A percentile compares a stretch with the other conserved stretches of the same genome.
These are phyloP conservation scores for Pomatostomus ruficeps DNA, from an alignment of 2,113 vertebrate genomes.

Conservation along the genomic window DNA sequence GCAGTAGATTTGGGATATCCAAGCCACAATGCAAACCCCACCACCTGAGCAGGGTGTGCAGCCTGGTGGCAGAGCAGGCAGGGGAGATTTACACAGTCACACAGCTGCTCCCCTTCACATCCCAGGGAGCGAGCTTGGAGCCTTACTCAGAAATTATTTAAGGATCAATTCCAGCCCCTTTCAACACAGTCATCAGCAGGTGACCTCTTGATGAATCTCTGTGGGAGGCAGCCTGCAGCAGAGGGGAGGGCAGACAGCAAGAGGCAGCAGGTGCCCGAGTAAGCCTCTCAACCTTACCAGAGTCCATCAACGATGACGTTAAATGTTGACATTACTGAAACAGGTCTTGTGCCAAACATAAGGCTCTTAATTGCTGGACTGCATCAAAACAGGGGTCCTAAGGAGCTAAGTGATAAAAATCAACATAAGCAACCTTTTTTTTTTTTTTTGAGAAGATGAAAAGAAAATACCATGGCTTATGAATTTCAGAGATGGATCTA, in stretches of 20 bases:
- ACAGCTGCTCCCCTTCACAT: neutral
- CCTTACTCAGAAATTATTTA: neutral
- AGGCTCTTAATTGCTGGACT: neutral
- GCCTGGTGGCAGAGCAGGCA: neutral
- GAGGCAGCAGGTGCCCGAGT: neutral
- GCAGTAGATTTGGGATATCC: neutral
- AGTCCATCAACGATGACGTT: accelerated
- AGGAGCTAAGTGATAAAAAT: neutral
- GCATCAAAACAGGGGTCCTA: neutral
- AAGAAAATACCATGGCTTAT: neutral
- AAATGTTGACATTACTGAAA: neutral
- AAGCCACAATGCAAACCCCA: accelerated
- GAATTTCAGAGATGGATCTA: neutral
- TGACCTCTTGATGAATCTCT: accelerated
- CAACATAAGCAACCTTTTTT: neutral
- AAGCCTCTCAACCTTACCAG: neutral
- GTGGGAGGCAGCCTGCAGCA: neutral
- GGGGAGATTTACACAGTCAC: neutral
- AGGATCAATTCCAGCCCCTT: neutral
- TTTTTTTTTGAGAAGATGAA: neutral
- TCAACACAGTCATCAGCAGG: neutral
- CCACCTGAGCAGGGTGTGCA: accelerated
- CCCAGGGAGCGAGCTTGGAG: neutral
- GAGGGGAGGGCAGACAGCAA: neutral
- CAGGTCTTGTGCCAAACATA: neutral